Conservation (phyloP, 2,888 invertebrate genomes). For the Lasioglossum zephyrum region DNA sequence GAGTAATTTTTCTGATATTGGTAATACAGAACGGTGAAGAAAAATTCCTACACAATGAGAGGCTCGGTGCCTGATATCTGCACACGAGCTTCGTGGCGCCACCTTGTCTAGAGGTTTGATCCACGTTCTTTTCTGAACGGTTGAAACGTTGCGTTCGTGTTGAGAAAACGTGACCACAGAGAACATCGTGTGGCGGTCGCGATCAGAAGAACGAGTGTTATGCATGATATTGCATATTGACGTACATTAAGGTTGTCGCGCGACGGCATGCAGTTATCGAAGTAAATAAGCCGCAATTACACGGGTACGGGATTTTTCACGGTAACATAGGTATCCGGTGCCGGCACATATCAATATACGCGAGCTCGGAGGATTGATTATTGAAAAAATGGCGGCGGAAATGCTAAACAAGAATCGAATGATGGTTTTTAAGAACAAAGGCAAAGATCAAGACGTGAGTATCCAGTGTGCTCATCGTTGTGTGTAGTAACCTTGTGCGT, state of each 20-base stretch:
- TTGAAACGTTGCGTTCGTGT: conserved; percentile 67
- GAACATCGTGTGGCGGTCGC: conserved; percentile 53
- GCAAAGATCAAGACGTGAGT: conserved; percentile 99
- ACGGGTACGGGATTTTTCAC: conserved; percentile 57
- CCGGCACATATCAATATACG: conserved; percentile 78
- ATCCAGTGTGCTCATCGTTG: conserved; percentile 56
- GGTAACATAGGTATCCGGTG: conserved; percentile 67
- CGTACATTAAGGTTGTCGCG: conserved; percentile 66
- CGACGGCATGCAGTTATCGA: conserved; percentile 77
- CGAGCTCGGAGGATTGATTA: conserved; percentile 72
- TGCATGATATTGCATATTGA: conserved; percentile 77
- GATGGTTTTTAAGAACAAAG: conserved; percentile 99
- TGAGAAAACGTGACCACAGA: conserved; percentile 65
- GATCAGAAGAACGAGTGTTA: conserved; percentile 67
- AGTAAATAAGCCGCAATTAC: conserved; percentile 65
- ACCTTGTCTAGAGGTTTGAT: conserved; percentile 60
- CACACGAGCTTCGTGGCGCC: conserved; percentile 51
- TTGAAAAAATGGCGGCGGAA: conserved; percentile 90
- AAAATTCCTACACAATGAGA: conserved; percentile 10
- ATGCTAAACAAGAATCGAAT: conserved; percentile 93
- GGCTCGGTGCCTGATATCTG: not conserved
- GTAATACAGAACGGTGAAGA: conserved; percentile 5
- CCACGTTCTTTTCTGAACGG: conserved; percentile 66
- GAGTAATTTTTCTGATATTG: conserved; percentile 1
- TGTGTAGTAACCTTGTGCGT: conserved; percentile 12